phyloP scores from a whole-genome alignment of 2,113 vertebrate species.

The Bujurquina vittata region DNA sequence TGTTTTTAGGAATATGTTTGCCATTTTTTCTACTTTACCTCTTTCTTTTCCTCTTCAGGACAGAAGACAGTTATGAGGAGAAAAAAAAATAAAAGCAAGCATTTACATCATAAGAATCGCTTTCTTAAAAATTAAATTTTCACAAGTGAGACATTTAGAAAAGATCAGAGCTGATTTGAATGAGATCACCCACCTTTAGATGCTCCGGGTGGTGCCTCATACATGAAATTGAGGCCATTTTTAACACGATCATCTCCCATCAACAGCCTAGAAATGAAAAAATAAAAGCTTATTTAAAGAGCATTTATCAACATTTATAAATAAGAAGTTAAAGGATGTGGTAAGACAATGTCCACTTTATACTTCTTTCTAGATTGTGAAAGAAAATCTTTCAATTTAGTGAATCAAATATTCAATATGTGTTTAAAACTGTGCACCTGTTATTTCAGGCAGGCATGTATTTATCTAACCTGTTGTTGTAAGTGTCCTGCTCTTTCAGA shows the following conservation, averaged over 20 bases:
- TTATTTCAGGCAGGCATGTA: background rate
- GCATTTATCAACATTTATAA: background rate
- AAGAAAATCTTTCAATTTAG: background rate
- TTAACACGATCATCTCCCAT: constrained; percentile 99
- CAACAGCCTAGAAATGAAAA: constrained; percentile 83
- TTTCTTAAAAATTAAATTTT: background rate
- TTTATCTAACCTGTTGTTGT: constrained; percentile 91
- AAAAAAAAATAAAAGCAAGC: background rate
- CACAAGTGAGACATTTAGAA: background rate
- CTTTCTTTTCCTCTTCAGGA: constrained; percentile 90
- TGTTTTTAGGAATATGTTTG: background rate
- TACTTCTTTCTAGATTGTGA: background rate
- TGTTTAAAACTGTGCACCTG: background rate
- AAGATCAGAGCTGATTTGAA: background rate
- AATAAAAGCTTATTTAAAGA: background rate
- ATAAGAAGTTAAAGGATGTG: background rate
- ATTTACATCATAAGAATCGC: background rate
- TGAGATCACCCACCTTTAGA: constrained; percentile 87
- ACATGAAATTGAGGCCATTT: constrained; percentile 99
- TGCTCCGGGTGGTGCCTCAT: constrained; percentile 96
- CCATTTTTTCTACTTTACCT: constrained; percentile 81
- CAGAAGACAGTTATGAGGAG: constrained; percentile 9
- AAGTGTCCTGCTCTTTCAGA: constrained; percentile 96
- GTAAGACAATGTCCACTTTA: background rate
- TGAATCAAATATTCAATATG: background rate